These are phyloP conservation scores for Calameuta pallipes DNA, from an alignment of 2,888 invertebrate species.

Conservation along the genomic window DNA sequence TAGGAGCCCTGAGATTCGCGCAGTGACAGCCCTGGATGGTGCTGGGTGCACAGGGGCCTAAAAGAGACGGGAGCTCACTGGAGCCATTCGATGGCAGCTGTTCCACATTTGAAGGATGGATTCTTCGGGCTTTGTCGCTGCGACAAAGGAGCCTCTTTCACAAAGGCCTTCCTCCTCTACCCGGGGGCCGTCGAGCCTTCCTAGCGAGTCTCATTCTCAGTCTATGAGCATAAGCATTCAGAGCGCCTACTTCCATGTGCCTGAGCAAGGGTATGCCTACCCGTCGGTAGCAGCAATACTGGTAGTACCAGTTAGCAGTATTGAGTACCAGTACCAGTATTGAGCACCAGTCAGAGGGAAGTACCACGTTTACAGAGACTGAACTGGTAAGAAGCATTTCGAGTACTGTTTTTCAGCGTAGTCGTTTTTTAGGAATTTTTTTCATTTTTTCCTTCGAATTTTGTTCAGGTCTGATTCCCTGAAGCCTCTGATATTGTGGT, in stretches of 20 bases:
- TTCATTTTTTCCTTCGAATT: too few species aligned
- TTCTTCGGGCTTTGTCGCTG: slow-evolving; percentile 62
- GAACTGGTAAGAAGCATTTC: neutral
- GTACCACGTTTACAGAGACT: neutral
- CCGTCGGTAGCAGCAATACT: neutral
- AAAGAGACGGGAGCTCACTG: slow-evolving; percentile 36
- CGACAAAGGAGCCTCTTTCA: slow-evolving; percentile 52
- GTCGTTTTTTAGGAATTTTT: too few species aligned
- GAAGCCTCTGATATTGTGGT: neutral
- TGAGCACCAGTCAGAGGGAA: neutral
- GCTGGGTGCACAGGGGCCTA: neutral
- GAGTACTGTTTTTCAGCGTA: neutral
- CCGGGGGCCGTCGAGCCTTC: slow-evolving; percentile 8
- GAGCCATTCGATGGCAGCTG: slow-evolving; percentile 64
- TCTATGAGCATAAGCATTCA: slow-evolving; percentile 40
- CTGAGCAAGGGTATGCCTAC: neutral
- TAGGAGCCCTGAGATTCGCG: neutral
- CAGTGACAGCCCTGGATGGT: neutral
- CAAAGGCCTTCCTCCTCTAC: slow-evolving; percentile 13
- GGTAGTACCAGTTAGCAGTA: neutral
- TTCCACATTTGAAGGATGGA: slow-evolving; percentile 66
- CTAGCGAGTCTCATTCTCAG: slow-evolving; percentile 17
- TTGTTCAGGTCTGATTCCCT: neutral
- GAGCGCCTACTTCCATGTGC: slow-evolving; percentile 7
- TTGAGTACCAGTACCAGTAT: neutral